phyloP scores from a whole-genome alignment of 2,113 vertebrate species.

The Sardina pilchardus region DNA sequence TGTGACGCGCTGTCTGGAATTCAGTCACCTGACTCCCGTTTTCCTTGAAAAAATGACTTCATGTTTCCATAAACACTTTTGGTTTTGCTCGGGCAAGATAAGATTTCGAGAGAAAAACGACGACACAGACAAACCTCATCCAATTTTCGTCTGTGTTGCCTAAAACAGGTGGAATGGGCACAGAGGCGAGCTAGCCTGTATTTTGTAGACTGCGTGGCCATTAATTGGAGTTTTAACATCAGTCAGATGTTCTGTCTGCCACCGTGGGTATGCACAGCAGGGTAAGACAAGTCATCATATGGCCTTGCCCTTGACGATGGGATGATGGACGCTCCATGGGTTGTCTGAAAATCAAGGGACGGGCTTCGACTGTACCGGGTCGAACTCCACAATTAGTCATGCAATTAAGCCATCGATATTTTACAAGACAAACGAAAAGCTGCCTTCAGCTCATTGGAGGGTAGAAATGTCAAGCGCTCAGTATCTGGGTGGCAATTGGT shows the following conservation, averaged over 20 bases:
- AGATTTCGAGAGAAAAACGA: not conserved
- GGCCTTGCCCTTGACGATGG: not conserved
- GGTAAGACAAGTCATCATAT: not conserved
- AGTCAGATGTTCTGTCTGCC: not conserved
- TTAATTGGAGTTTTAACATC: not conserved
- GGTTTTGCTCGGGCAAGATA: not conserved
- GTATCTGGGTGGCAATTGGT: conserved; percentile 53
- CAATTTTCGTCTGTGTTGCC: not conserved
- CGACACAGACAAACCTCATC: not conserved
- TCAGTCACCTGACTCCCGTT: not conserved
- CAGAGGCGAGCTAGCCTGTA: not conserved
- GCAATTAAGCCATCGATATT: not conserved
- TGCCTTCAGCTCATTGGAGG: conserved; percentile 55
- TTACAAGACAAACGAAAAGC: conserved; percentile 36
- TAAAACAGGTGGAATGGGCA: not conserved
- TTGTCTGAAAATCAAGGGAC: not conserved
- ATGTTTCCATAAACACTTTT: not conserved
- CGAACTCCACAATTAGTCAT: not conserved
- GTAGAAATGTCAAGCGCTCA: conserved; percentile 45
- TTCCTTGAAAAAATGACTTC: not conserved
- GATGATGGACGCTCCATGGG: not conserved
- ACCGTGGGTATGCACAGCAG: not conserved
- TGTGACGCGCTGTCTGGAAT: not conserved
- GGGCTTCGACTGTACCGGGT: not conserved
- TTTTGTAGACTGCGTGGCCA: not conserved